A percentile compares a stretch with the other conserved stretches of the same genome.
These are phyloP conservation scores for Calephelis nemesis DNA, from an alignment of 1,140 invertebrate genomes.

Conservation along the genomic window DNA sequence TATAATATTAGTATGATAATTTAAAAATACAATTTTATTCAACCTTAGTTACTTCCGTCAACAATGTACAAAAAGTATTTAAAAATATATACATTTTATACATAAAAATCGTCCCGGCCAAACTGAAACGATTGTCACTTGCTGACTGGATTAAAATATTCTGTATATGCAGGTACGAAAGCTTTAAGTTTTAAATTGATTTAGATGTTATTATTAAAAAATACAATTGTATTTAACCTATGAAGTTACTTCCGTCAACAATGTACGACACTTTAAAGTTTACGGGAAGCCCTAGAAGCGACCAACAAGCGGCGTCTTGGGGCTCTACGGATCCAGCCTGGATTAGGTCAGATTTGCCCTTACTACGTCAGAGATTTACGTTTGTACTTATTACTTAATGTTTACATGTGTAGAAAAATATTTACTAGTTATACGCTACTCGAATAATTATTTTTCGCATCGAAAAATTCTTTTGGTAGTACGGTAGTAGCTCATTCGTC, in stretches of 20 bases:
- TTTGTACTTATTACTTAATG: neutral
- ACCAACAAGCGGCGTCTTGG: constrained; percentile 62
- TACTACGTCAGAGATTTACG: constrained; percentile 14
- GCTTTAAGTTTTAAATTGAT: too few relatives aligned
- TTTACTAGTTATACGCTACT: too few relatives aligned
- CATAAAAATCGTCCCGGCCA: too few relatives aligned
- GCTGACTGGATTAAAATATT: too few relatives aligned
- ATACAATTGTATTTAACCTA: neutral
- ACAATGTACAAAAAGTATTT: constrained; percentile 17
- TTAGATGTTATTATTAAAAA: too few relatives aligned
- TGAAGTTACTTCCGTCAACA: constrained; percentile 7
- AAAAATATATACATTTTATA: too few relatives aligned
- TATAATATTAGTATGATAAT: too few relatives aligned
- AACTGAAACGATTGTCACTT: too few relatives aligned
- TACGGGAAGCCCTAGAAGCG: constrained; percentile 51
- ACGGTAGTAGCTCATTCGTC: too few relatives aligned
- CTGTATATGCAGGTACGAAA: too few relatives aligned
- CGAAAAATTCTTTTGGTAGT: too few relatives aligned
- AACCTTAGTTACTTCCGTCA: constrained; percentile 18
- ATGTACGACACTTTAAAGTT: constrained; percentile 26
- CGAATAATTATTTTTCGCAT: too few relatives aligned
- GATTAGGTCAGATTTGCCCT: constrained; percentile 58
- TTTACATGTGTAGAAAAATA: neutral
- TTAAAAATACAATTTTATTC: neutral
- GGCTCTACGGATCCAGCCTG: constrained; percentile 50